Evolutionary conservation across 2,888 invertebrate genomes (phyloP).

Genomic region (Tubulanus polymorphus): DNA sequence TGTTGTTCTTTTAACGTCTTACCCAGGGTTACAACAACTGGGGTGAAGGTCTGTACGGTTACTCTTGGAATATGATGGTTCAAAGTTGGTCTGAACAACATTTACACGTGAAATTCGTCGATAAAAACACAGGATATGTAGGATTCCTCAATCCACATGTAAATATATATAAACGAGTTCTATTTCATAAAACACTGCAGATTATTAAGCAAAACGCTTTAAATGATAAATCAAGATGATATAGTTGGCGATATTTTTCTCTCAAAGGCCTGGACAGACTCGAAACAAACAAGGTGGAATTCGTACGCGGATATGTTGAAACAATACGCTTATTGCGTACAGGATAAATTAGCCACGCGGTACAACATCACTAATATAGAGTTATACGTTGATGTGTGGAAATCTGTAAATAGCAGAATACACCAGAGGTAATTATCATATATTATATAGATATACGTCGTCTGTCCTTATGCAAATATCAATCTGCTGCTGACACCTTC

Average conservation of each 20-base stretch:
- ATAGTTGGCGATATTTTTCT: no score
- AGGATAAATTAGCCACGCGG: constrained; percentile 54
- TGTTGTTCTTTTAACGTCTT: no score
- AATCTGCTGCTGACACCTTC: no score
- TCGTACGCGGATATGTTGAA: constrained; percentile 82
- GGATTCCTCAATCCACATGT: constrained; percentile 73
- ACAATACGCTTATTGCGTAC: constrained; percentile 79
- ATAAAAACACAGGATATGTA: constrained; percentile 65
- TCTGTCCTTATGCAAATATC: no score
- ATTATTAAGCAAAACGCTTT: no score
- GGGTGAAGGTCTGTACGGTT: constrained; percentile 90
- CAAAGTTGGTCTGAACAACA: constrained; percentile 79
- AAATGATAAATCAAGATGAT: no score
- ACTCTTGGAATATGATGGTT: constrained; percentile 98
- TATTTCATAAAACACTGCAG: no score
- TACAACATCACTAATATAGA: constrained; percentile 62
- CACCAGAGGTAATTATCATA: constrained; percentile 80
- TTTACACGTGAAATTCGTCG: constrained; percentile 71
- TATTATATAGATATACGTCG: no score
- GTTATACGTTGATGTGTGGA: constrained; percentile 85
- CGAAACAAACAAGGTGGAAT: no score
- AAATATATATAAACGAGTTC: no score
- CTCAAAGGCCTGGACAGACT: no score
- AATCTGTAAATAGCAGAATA: constrained; percentile 82
- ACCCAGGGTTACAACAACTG: constrained; percentile 92